Conservation (phyloP, 2,797 vertebrate species). For the Anisognathus igniventris region DNA sequence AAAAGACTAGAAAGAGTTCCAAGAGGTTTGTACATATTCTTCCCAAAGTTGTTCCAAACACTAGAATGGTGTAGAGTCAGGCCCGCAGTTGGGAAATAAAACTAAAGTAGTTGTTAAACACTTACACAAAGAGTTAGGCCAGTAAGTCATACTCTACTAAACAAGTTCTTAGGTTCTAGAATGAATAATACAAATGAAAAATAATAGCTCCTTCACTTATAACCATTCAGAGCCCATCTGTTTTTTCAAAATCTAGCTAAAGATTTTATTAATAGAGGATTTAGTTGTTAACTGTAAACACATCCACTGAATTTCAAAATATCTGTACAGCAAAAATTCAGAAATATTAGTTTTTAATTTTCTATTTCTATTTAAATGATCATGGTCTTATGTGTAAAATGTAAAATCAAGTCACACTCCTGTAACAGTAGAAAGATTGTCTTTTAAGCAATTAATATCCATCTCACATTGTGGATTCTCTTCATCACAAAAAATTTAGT, state of each 20-base stretch:
- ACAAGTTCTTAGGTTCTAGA: slow-evolving; percentile 1
- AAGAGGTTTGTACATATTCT: neutral
- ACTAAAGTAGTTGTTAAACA: neutral
- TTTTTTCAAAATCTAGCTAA: neutral
- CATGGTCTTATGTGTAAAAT: neutral
- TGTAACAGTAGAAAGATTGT: neutral
- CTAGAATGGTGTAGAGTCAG: neutral
- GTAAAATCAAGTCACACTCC: neutral
- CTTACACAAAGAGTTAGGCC: neutral
- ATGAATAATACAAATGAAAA: slow-evolving; percentile 41
- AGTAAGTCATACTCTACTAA: neutral
- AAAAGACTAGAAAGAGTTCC: neutral
- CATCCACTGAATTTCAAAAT: neutral
- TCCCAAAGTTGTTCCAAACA: neutral
- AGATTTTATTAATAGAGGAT: neutral
- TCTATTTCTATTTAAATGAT: neutral
- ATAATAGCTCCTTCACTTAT: slow-evolving; percentile 33
- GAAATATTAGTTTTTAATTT: neutral
- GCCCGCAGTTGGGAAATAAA: neutral
- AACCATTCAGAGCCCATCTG: neutral
- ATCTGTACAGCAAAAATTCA: neutral
- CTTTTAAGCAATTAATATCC: neutral
- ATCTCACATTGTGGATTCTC: neutral
- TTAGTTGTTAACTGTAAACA: neutral
- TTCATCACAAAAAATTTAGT: neutral